Percentiles rank a stretch among this genome's conserved stretches.
Conservation (phyloP, 2,888 invertebrate species). For the Drosophila quinaria region DNA sequence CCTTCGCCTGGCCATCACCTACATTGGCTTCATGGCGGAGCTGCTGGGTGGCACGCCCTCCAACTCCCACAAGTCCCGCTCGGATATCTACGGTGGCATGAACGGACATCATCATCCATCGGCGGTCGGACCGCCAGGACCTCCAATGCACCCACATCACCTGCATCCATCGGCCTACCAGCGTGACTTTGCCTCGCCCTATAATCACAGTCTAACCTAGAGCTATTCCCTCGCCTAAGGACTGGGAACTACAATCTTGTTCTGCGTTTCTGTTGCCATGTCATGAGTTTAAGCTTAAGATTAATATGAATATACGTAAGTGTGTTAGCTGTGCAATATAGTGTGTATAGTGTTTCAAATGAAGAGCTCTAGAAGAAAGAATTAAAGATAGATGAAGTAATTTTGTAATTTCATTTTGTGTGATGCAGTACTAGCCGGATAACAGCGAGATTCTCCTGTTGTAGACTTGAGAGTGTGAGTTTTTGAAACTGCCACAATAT, state of each 20-base stretch:
- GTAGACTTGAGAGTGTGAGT: too few species aligned
- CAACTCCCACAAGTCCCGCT: conserved; percentile 83
- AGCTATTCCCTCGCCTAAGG: not conserved
- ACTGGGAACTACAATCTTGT: not conserved
- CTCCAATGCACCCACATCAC: conserved; percentile 82
- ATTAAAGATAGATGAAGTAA: not conserved
- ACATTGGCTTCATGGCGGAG: conserved; percentile 98
- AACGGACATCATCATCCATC: conserved; percentile 83
- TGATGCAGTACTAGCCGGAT: too few species aligned
- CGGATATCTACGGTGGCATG: conserved; percentile 83
- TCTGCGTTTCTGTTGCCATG: conserved; percentile 23
- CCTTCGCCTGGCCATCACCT: conserved; percentile 96
- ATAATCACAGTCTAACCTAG: conserved; percentile 83
- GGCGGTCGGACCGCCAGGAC: conserved; percentile 29
- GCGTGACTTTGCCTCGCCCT: conserved; percentile 85
- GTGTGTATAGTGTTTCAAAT: not conserved
- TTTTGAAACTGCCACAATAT: too few species aligned
- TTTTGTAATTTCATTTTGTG: not conserved
- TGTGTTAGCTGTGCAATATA: conserved; percentile 29
- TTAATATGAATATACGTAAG: conserved; percentile 26
- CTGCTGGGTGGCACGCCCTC: conserved; percentile 90
- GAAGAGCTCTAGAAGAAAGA: not conserved
- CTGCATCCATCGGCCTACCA: conserved; percentile 84
- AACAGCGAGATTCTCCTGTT: too few species aligned
- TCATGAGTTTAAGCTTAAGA: conserved; percentile 25